A percentile compares a stretch with the other conserved stretches of the same genome.
phyloP scores from a whole-genome alignment of 2,113 vertebrate species.

The Sprattus sprattus region DNA sequence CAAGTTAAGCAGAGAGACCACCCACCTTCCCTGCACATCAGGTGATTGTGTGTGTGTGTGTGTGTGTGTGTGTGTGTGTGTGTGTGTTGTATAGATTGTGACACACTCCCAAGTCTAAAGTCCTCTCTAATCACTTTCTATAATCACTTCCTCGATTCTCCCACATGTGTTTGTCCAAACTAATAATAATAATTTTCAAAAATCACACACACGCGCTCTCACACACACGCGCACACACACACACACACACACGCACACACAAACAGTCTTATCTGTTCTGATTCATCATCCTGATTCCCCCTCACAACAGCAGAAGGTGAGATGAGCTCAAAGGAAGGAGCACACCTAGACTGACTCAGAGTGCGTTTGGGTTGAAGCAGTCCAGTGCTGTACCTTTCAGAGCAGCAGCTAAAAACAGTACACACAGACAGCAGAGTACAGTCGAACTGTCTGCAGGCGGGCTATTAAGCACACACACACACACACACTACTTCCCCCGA shows the following conservation, averaged over 20 bases:
- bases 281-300: neutral
- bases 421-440: neutral
- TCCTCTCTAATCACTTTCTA: neutral
- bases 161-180: no score
- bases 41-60: neutral
- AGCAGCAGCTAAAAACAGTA: neutral
- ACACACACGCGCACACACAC: neutral
- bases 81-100: no score
- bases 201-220: neutral
- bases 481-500: no score
- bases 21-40: neutral
- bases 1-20: neutral
- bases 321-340: neutral
- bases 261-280: neutral
- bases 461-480: no score
- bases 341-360: neutral
- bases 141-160: neutral
- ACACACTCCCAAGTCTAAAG: neutral
- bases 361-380: neutral
- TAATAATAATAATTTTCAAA: no score
- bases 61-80: neutral
- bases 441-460: neutral
- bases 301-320: neutral
- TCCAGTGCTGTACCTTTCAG: neutral
- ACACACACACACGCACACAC: neutral